phyloP scores from a whole-genome alignment of 2,113 vertebrate genomes.

The Eonycteris spelaea region DNA sequence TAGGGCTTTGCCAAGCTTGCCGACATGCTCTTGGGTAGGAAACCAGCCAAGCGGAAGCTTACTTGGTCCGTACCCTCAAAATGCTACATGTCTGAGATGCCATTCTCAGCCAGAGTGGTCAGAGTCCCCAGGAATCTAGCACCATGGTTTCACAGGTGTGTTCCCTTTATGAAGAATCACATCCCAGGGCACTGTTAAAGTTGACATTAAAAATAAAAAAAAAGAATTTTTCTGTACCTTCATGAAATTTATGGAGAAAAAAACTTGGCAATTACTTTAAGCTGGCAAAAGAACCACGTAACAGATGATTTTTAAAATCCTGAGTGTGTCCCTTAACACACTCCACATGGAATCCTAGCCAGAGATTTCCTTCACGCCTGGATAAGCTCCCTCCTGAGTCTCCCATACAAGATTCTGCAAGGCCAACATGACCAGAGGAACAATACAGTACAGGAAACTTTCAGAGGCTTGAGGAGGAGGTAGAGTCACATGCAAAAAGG shows the following conservation, averaged over 20 bases:
- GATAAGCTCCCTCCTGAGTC: background rate
- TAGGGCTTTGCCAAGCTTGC: background rate
- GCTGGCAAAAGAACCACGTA: background rate
- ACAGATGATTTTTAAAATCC: slow-evolving; percentile 4
- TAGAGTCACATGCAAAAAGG: background rate
- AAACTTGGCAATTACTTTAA: background rate
- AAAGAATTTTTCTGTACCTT: background rate
- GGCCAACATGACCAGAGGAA: background rate
- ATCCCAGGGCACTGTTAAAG: background rate
- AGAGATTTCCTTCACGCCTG: background rate
- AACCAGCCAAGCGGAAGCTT: background rate
- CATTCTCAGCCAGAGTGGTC: background rate
- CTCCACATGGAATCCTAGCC: background rate
- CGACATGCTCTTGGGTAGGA: background rate
- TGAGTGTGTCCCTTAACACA: background rate
- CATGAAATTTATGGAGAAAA: background rate
- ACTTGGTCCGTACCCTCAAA: background rate
- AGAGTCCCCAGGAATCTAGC: background rate
- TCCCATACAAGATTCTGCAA: background rate
- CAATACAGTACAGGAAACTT: background rate
- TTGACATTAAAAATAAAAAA: background rate
- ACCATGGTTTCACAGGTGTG: background rate
- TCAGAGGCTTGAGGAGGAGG: background rate
- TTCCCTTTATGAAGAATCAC: background rate
- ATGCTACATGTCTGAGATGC: background rate